Conservation (phyloP, 2,113 vertebrate genomes). For the Gallinago paraguaiae region DNA sequence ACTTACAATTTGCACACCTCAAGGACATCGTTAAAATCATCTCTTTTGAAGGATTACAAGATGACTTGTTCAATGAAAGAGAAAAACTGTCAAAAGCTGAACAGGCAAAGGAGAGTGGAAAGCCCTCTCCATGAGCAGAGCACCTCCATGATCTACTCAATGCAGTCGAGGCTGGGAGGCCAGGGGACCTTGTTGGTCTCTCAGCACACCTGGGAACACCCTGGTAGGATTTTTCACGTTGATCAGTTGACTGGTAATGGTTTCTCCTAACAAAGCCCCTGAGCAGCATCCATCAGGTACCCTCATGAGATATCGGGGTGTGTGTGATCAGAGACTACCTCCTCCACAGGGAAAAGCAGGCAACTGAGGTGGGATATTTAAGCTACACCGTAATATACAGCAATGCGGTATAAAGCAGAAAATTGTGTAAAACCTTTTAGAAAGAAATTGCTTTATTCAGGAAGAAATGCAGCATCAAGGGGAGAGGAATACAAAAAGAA, state of each 20-base stretch:
- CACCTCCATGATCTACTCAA: fast-evolving
- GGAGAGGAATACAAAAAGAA: neutral
- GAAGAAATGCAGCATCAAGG: neutral
- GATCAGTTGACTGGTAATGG: neutral
- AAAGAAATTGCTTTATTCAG: neutral
- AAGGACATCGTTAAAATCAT: neutral
- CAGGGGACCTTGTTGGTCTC: neutral
- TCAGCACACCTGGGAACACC: neutral
- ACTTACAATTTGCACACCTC: neutral
- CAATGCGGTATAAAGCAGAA: neutral
- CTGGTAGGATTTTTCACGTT: neutral
- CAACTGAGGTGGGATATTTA: neutral
- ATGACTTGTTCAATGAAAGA: neutral
- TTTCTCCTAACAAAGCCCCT: neutral
- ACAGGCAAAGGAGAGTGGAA: neutral
- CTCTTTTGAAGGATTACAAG: neutral
- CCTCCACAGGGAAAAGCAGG: fast-evolving
- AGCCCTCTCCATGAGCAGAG: neutral
- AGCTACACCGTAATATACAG: neutral
- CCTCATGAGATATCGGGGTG: fast-evolving
- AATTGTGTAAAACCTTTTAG: neutral
- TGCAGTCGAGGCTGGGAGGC: neutral
- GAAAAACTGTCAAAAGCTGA: neutral
- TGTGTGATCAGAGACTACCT: neutral
- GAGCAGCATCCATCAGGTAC: neutral